These are phyloP conservation scores for Zoanthus sansibaricus DNA, from an alignment of 92 coral and sea anemone species.

Conservation along the genomic window DNA sequence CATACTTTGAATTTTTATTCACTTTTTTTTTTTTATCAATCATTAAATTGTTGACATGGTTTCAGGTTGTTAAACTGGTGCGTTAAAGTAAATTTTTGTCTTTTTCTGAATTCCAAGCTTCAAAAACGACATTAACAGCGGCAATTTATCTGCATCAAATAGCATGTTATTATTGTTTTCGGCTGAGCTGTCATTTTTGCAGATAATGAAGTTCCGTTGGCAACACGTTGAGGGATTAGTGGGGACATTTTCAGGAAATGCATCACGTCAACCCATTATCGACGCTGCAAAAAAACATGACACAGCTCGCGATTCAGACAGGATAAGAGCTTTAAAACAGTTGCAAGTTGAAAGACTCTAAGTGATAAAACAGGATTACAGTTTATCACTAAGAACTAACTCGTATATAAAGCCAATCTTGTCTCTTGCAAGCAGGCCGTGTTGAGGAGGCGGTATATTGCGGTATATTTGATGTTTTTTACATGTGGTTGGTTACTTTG, in stretches of 20 bases:
- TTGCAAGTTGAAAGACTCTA: background rate
- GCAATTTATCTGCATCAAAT: background rate
- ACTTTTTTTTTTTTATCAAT: background rate
- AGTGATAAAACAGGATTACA: background rate
- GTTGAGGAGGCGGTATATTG: background rate
- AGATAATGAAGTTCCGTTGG: constrained; percentile 30
- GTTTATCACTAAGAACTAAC: background rate
- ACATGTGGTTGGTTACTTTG: background rate
- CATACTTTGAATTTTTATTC: no score
- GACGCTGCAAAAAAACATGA: background rate
- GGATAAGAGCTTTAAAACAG: background rate
- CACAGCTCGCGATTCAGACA: background rate
- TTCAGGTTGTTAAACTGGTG: background rate
- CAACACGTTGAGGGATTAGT: background rate
- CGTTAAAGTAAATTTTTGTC: background rate
- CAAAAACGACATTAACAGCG: background rate
- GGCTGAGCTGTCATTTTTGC: background rate
- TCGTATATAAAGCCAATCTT: background rate
- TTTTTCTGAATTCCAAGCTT: background rate
- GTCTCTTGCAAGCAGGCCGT: background rate
- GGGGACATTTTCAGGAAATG: constrained; percentile 11
- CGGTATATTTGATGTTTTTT: background rate
- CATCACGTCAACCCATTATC: constrained; percentile 17
- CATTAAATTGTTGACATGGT: background rate
- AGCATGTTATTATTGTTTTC: constrained; percentile 10